Conservation (phyloP, 2,888 invertebrate species). For the Pyrocoelia pectoralis region DNA sequence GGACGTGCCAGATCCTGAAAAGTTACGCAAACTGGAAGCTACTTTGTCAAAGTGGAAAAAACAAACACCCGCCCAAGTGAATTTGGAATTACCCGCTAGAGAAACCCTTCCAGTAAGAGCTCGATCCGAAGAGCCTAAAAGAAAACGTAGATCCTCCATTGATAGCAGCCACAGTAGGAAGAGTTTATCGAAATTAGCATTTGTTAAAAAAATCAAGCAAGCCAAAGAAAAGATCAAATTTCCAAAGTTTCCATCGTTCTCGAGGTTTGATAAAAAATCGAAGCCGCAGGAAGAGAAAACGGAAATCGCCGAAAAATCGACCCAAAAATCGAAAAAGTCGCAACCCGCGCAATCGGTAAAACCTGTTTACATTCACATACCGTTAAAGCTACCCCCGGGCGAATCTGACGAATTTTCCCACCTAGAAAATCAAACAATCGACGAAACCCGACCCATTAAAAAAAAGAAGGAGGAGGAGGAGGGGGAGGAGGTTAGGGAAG, state of each 20-base stretch:
- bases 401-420: conserved; percentile 57
- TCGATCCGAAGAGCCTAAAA: conserved; percentile 45
- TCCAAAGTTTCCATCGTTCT: conserved; percentile 29
- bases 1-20: conserved; percentile 6
- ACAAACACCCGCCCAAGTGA: neutral
- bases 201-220: conserved; percentile 50
- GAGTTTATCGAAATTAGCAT: conserved; percentile 43
- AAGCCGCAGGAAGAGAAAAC: conserved; percentile 16
- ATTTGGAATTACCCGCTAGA: neutral
- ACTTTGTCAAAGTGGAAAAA: conserved; percentile 28
- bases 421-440: conserved; percentile 41
- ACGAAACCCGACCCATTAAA: neutral
- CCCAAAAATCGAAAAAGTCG: conserved; percentile 6
- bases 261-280: conserved; percentile 13
- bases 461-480: conserved; percentile 10
- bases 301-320: conserved; percentile 10
- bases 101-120: conserved; percentile 31
- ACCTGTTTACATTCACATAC: conserved; percentile 58
- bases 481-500: conserved; percentile 21
- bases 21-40: conserved; percentile 14
- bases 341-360: conserved; percentile 40
- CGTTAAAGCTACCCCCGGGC: conserved; percentile 56
- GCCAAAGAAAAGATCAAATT: conserved; percentile 54
- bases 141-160: conserved; percentile 45
- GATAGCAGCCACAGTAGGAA: conserved; percentile 47